Evolutionary conservation across 2,113 vertebrate genomes (phyloP).

Genomic region (Chaetorhynchus papuensis): DNA sequence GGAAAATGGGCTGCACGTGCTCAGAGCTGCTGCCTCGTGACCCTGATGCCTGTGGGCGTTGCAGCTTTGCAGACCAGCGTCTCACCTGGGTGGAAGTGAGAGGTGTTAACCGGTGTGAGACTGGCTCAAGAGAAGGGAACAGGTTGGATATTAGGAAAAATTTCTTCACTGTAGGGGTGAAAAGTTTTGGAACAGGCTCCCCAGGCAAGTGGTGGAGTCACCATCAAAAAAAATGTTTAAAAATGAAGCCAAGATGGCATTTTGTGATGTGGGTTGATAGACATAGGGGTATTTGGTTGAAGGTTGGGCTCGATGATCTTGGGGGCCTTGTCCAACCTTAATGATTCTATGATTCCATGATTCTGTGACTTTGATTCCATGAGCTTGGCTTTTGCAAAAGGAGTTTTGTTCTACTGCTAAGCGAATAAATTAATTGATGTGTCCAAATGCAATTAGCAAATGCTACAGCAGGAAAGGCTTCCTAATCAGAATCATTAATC

Average conservation of each 20-base stretch:
- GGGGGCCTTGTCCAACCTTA: not conserved
- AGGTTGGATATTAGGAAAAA: not conserved
- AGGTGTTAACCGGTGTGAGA: not conserved
- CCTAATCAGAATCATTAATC: constrained; percentile 1
- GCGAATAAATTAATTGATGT: not conserved
- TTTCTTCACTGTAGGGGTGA: not conserved
- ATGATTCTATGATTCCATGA: not conserved
- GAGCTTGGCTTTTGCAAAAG: not conserved
- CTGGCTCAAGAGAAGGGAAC: not conserved
- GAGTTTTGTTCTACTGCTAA: not conserved
- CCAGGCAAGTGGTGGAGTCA: not conserved
- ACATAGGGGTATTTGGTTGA: not conserved
- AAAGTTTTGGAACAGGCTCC: not conserved
- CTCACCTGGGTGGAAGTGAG: not conserved
- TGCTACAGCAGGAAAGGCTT: not conserved
- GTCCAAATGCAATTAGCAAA: constrained; percentile 9
- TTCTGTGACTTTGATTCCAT: not conserved
- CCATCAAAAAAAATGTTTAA: not conserved
- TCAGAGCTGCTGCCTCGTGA: not conserved
- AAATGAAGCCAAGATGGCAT: accelerated
- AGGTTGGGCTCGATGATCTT: not conserved
- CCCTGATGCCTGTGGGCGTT: accelerated
- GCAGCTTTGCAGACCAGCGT: not conserved
- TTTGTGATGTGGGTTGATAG: not conserved
- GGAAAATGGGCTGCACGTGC: not conserved